These are phyloP conservation scores for Blastomussa wellsi DNA, from an alignment of 92 coral and sea anemone genomes.

Conservation along the genomic window DNA sequence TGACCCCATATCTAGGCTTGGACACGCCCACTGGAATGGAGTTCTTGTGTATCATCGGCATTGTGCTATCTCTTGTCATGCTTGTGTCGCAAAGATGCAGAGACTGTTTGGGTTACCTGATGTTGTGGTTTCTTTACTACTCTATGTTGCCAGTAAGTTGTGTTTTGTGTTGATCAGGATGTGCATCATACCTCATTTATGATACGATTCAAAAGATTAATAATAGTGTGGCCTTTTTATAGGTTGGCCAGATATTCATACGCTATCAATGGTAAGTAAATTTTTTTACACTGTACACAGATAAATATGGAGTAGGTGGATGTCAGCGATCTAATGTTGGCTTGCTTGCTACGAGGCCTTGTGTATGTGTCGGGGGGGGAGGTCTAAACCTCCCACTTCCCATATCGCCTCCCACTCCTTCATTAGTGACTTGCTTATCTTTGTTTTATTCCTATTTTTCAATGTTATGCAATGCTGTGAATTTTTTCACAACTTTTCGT, in stretches of 20 bases:
- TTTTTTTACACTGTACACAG: not conserved
- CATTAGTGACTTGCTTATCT: no score
- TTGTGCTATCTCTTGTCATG: slow-evolving; percentile 68
- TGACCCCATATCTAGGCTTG: slow-evolving; percentile 82
- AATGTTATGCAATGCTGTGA: no score
- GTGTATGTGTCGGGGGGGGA: no score
- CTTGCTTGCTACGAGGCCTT: not conserved
- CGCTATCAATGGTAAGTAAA: slow-evolving; percentile 90
- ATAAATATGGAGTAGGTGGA: not conserved
- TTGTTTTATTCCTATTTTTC: no score
- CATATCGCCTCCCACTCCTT: no score
- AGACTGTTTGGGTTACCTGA: slow-evolving; percentile 65
- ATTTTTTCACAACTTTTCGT: no score
- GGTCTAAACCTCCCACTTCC: no score
- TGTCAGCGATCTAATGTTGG: not conserved
- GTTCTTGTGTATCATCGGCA: slow-evolving; percentile 78
- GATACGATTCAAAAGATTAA: not conserved
- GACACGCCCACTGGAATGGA: slow-evolving; percentile 93
- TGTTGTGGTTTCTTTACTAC: slow-evolving; percentile 84
- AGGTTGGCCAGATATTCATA: slow-evolving; percentile 97
- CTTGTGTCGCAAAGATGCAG: slow-evolving; percentile 87
- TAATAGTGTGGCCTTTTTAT: not conserved
- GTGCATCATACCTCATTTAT: not conserved
- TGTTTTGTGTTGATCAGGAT: not conserved
- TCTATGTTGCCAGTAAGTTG: slow-evolving; percentile 76